A percentile compares a stretch with the other conserved stretches of the same genome.
Evolutionary conservation across 2,797 vertebrate species (phyloP).

Genomic region (Platyrinchus mystaceus): DNA sequence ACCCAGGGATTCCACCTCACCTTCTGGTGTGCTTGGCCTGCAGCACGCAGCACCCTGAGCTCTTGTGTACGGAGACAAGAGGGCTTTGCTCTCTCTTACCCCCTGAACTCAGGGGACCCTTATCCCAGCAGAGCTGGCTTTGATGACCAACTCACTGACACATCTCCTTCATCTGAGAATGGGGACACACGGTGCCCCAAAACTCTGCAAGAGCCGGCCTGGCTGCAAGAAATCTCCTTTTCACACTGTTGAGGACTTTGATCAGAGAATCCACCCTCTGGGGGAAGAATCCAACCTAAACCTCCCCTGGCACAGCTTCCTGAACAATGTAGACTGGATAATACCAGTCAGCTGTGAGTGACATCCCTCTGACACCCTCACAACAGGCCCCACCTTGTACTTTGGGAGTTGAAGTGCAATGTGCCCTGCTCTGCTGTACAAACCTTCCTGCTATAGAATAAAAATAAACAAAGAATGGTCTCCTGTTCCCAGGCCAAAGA

Average conservation of each 20-base stretch:
- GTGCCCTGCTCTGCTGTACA: neutral
- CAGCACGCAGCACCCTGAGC: neutral
- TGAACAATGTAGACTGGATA: neutral
- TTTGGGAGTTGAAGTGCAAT: neutral
- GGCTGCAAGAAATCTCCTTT: neutral
- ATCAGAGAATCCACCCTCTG: neutral
- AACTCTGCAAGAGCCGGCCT: neutral
- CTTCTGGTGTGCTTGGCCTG: neutral
- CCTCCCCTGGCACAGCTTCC: neutral
- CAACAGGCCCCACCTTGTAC: accelerated
- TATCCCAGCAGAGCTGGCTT: neutral
- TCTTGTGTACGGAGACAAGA: neutral
- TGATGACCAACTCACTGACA: neutral
- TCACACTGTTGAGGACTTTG: neutral
- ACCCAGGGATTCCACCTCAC: neutral
- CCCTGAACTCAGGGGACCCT: neutral
- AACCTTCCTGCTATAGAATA: neutral
- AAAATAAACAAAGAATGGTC: constrained; percentile 22
- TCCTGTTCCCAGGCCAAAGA: constrained; percentile 27
- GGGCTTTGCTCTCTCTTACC: neutral
- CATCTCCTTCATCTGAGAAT: neutral
- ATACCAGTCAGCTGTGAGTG: neutral
- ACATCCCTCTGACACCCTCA: neutral
- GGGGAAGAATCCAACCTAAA: neutral
- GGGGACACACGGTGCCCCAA: accelerated